Evolutionary conservation across 1,140 invertebrate genomes (phyloP).

Genomic region (Lutraria rhynchaena): DNA sequence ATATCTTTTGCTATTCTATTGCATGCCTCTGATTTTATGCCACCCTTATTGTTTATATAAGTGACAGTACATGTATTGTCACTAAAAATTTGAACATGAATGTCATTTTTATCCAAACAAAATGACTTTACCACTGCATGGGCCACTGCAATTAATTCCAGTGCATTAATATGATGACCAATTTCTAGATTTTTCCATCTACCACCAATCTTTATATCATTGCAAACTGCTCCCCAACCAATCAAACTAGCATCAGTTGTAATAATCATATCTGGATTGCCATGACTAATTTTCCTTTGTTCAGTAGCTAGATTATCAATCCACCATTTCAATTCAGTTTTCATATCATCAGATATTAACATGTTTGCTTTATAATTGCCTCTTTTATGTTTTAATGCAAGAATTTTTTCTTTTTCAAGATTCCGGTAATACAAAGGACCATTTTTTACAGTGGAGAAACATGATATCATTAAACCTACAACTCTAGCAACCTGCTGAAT

Average conservation of each 20-base stretch:
- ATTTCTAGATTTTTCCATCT: slow-evolving; percentile 20
- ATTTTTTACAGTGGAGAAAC: slow-evolving; percentile 18
- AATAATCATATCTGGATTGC: slow-evolving; percentile 26
- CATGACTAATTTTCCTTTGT: slow-evolving; percentile 28
- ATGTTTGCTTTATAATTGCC: slow-evolving; percentile 19
- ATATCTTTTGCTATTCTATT: neutral
- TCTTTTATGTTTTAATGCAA: slow-evolving; percentile 12
- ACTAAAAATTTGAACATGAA: slow-evolving; percentile 14
- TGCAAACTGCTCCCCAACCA: slow-evolving; percentile 19
- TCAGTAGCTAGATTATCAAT: slow-evolving; percentile 3
- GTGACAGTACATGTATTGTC: no score
- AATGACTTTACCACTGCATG: slow-evolving; percentile 10
- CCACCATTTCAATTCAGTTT: slow-evolving; percentile 33
- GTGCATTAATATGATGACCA: slow-evolving; percentile 20
- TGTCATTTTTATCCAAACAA: neutral
- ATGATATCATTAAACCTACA: slow-evolving; percentile 5
- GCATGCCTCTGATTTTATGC: neutral
- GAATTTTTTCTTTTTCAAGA: slow-evolving; percentile 22
- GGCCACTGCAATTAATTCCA: neutral
- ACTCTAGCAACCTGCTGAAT: slow-evolving; percentile 5
- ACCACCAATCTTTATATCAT: slow-evolving; percentile 23
- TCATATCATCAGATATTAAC: slow-evolving; percentile 17
- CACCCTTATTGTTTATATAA: slow-evolving; percentile 29
- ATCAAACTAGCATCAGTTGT: slow-evolving; percentile 6
- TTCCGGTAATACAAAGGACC: slow-evolving; percentile 19